These are phyloP conservation scores for Gallirallus australis DNA, from an alignment of 2,797 vertebrate genomes.

Conservation along the genomic window DNA sequence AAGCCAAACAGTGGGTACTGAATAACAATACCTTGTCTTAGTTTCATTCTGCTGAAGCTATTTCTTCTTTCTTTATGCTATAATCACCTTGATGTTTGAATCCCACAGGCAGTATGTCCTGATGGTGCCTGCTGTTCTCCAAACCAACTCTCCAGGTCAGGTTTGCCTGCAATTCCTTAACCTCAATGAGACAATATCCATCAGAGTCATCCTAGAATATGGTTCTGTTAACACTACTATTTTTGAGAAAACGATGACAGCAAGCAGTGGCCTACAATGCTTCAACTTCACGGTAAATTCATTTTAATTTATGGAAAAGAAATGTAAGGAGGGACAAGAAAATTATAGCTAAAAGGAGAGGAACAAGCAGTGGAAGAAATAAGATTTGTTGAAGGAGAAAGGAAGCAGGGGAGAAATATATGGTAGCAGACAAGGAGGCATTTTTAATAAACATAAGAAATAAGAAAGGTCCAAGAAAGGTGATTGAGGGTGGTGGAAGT, in stretches of 20 bases:
- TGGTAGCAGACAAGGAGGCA: neutral
- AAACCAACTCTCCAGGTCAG: constrained; percentile 56
- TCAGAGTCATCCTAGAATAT: constrained; percentile 67
- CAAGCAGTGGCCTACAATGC: constrained; percentile 59
- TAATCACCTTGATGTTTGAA: neutral
- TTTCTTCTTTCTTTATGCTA: neutral
- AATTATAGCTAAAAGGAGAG: neutral
- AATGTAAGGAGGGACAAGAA: neutral
- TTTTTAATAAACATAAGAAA: neutral
- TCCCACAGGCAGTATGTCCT: constrained; percentile 72
- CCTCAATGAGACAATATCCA: constrained; percentile 45
- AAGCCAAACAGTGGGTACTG: neutral
- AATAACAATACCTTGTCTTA: neutral
- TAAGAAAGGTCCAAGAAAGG: neutral
- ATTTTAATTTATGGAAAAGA: neutral
- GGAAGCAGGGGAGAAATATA: neutral
- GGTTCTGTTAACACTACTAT: constrained; percentile 58
- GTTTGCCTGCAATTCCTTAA: constrained; percentile 74
- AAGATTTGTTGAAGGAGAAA: neutral
- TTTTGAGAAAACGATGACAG: constrained; percentile 49
- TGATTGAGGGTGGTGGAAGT: neutral
- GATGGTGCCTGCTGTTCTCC: constrained; percentile 72
- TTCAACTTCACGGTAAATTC: constrained; percentile 66
- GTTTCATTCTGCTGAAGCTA: neutral
- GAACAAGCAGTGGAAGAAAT: neutral